A percentile compares a stretch with the other conserved stretches of the same genome.
Conservation (phyloP, 2,113 vertebrate genomes). For the Plestiodon gilberti region DNA sequence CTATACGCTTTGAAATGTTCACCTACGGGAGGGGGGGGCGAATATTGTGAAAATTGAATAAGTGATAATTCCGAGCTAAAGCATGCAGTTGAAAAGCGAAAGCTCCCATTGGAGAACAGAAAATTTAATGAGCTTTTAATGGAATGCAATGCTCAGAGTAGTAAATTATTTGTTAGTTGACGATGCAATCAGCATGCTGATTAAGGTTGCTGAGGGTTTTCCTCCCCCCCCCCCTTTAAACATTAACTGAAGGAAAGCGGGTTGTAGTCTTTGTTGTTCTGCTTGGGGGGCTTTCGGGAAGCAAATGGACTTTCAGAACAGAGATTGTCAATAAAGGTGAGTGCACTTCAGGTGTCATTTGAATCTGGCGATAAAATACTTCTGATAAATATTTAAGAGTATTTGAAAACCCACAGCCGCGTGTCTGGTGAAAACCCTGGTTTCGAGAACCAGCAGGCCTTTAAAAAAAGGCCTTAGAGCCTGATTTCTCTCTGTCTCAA, state of each 20-base stretch:
- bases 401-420: constrained; percentile 71
- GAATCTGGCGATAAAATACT: constrained; percentile 76
- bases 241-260: constrained; percentile 80
- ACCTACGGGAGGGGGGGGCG: constrained; percentile 27
- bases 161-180: constrained; percentile 90
- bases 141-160: constrained; percentile 83
- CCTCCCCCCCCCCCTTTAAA: constrained; percentile 62
- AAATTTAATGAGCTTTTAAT: constrained; percentile 89
- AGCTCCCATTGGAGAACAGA: constrained; percentile 84
- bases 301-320: constrained; percentile 79
- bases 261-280: constrained; percentile 75
- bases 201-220: constrained; percentile 83
- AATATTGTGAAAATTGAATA: constrained; percentile 64
- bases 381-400: constrained; percentile 82
- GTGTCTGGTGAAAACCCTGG: constrained; percentile 63
- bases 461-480: constrained; percentile 63
- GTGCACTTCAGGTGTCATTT: constrained; percentile 80
- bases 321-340: constrained; percentile 83
- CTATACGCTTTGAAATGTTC: constrained; percentile 53
- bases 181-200: constrained; percentile 87
- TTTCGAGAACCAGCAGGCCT: constrained; percentile 72
- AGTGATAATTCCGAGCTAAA: constrained; percentile 75
- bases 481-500: constrained; percentile 51
- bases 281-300: constrained; percentile 75
- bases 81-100: constrained; percentile 76